These are phyloP conservation scores for Halictus rubicundus DNA, from an alignment of 1,140 invertebrate species.

Conservation along the genomic window DNA sequence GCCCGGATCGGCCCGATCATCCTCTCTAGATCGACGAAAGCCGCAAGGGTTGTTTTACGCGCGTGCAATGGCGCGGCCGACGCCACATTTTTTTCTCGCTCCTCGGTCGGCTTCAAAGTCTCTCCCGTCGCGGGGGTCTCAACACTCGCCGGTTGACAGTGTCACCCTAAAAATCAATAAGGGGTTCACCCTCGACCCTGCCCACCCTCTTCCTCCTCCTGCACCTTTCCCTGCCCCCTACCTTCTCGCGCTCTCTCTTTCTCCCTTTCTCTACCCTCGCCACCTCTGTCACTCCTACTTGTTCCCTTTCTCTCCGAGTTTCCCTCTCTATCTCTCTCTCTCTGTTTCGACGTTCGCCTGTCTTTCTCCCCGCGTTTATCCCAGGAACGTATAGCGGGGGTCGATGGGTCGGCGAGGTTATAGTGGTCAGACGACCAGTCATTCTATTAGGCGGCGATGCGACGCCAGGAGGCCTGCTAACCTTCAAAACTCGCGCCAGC, in stretches of 20 bases:
- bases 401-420: constrained; percentile 64
- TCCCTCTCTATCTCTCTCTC: constrained; percentile 40
- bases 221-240: constrained; percentile 65
- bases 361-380: constrained; percentile 49
- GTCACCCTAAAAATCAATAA: constrained; percentile 86
- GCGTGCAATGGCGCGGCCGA: constrained; percentile 60
- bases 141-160: constrained; percentile 81
- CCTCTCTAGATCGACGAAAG: neutral
- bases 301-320: constrained; percentile 38
- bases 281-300: constrained; percentile 51
- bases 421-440: constrained; percentile 70
- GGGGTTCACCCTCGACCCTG: constrained; percentile 80
- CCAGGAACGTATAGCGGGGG: constrained; percentile 61
- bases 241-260: constrained; percentile 72
- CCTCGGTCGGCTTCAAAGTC: constrained; percentile 73
- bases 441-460: constrained; percentile 72
- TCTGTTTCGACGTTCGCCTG: neutral
- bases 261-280: constrained; percentile 59
- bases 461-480: constrained; percentile 50
- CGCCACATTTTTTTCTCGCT: constrained; percentile 72
- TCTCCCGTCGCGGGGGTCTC: constrained; percentile 78
- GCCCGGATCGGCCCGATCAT: neutral
- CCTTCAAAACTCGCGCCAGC: constrained; percentile 14
- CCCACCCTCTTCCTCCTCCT: constrained; percentile 74
- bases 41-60: constrained; percentile 28